Base-by-base conservation (phyloP, 2,888 invertebrate genomes). In the Ctenicera cuprea region DNA sequence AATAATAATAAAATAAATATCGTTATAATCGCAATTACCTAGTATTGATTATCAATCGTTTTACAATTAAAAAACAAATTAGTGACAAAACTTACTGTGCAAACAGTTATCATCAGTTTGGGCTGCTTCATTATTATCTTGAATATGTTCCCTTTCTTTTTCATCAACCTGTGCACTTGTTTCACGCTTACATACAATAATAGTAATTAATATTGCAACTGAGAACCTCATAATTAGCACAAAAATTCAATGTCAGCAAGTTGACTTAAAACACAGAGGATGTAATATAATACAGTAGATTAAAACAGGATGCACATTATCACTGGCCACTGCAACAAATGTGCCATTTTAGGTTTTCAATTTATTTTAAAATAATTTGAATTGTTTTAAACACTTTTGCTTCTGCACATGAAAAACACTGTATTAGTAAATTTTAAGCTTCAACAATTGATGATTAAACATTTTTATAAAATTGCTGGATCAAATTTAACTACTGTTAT, bases 301-400 rank as follows among this genome's bases (percentile, higher is more conserved):
- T 77, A 77, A 67, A 33, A 77, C 76, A 76, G 77, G 77, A 77
- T 74, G 77, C 74, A 70, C 76, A 45, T 75, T 77, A 77, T 77
- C 77, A 73, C 74, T 48, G 20, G n/a, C 62, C 59, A 45, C 57
- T 71, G 71, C 50, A 63, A 52, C 33, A 64, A 45, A 37, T 8
- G 12, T 54, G 45, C 18, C 16, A 16, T 54, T 54, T 22, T 50
- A 50, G 18, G 20, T 50, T 50, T 50, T 4, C 7, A 41, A 41
- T 14, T 41, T 41, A n/a, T n/a, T 14, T 4, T 41, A 14, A 41
- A 14, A 14, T 1, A 5, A 41, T n/a, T 41, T 41, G 3, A n/a
- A n/a, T n/a, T n/a, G n/a, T n/a, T n/a, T n/a, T n/a, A n/a, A n/a
- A n/a, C n/a, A 12, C 11, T 12, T 12, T 38, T 38, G 7, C n/a